phyloP scores from a whole-genome alignment of 2,797 vertebrate species.

The Vipera latastei region DNA sequence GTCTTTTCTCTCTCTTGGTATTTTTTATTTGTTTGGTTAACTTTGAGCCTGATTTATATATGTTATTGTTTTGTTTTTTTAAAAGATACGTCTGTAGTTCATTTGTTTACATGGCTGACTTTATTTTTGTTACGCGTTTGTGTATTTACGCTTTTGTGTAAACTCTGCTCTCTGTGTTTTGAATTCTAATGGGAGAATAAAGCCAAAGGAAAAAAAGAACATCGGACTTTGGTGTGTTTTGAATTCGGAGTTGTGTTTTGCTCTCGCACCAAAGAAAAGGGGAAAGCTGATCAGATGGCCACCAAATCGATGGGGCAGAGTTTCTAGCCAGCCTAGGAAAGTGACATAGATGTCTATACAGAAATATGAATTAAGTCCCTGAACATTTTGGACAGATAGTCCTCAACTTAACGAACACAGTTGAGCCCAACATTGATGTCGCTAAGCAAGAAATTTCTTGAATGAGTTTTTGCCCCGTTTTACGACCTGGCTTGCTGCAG shows the following conservation, averaged over 20 bases:
- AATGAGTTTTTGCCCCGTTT: background rate
- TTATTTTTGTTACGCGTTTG: background rate
- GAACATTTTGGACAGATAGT: background rate
- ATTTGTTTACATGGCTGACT: background rate
- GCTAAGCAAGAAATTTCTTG: background rate
- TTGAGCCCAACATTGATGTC: background rate
- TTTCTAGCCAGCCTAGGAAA: background rate
- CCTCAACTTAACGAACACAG: background rate
- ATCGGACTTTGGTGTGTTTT: background rate
- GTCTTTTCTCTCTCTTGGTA: background rate
- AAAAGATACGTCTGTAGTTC: background rate
- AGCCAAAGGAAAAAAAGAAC: background rate
- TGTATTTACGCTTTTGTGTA: background rate
- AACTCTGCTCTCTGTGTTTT: background rate
- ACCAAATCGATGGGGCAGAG: background rate
- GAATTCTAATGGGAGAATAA: background rate
- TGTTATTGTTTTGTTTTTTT: background rate
- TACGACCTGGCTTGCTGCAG: background rate
- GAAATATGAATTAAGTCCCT: background rate
- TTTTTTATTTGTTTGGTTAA: background rate
- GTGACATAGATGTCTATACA: background rate
- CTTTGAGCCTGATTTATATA: background rate
- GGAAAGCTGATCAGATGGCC: background rate
- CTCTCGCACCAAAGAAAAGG: background rate
- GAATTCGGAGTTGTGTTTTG: background rate